Evolutionary conservation across 2,797 vertebrate genomes (phyloP), one percentile per base, ranked within the genome.

Genomic region (Pyrocephalus nanus): DNA sequence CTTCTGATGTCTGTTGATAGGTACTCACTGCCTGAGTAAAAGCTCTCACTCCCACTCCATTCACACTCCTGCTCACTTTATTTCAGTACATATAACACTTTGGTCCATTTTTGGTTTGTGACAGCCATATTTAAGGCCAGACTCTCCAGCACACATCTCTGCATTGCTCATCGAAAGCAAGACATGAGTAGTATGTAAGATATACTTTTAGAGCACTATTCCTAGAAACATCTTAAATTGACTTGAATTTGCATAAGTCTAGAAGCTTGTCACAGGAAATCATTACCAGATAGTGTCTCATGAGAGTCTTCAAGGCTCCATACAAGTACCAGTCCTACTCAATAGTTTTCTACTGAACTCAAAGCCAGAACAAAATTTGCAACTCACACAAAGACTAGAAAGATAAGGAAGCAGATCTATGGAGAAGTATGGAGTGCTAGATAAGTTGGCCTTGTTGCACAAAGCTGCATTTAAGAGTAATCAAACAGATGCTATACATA

Each of bases 181-280:
- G 83, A 34, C 27, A 34, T 45, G 23, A 88, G 29, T 34, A 88
- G 43, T 18, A 17, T 58, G 27, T 22, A 51, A 90, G n/a, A 66
- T 22, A 3, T 27, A 81, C 75, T 96, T 95, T 93, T 84, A 74
- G 62, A 92, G 48, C 19, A 51, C 26, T 42, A n/a, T 86, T 88
- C 62, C 76, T 93, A 62, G 85, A 75, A 93, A 3, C 43, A 67
- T 26, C 32, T 88, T 72, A 69, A 91, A 51, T 66, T 72, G 36
- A 62, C 70, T 88, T 81, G 55, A 86, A 78, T 95, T 93, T 88
- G 45, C 11, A 4, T 88, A 90, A 88, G 72, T 84, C 51, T 54
- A 86, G 76, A 86, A 78, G n/a, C 51, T 86, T 86, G 60, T 94
- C 42, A 32, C 50, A 60, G 55, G 34, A 80, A 96, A 70, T 84